These are phyloP conservation scores for Saguinus midas DNA, from an alignment of 2,113 vertebrate species.

Conservation along the genomic window DNA sequence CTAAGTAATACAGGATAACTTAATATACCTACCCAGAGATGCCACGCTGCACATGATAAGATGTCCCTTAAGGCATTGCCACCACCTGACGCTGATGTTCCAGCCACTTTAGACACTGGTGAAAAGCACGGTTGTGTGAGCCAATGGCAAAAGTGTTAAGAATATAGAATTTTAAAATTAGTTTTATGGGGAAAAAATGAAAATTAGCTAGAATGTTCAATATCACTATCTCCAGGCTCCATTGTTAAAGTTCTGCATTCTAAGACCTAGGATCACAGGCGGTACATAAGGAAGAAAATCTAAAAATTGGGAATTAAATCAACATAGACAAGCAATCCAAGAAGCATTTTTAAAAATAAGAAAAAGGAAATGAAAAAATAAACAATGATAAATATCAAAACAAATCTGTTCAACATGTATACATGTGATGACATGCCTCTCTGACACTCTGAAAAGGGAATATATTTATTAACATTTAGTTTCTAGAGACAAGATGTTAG, in stretches of 20 bases:
- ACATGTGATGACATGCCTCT: slow-evolving; percentile 1
- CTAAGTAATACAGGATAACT: neutral
- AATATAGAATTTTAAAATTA: neutral
- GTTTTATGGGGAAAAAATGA: neutral
- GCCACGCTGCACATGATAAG: neutral
- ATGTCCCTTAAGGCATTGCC: neutral
- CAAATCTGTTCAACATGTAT: neutral
- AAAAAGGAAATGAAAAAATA: neutral
- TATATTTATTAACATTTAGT: neutral
- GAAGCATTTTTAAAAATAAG: neutral
- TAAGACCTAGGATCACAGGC: neutral
- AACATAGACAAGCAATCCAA: neutral
- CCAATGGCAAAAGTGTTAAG: neutral
- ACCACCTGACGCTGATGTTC: neutral
- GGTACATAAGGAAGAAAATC: neutral
- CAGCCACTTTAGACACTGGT: no score
- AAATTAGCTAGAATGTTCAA: neutral
- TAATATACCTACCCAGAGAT: neutral
- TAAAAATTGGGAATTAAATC: neutral
- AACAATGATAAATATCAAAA: neutral
- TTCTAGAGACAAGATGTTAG: neutral
- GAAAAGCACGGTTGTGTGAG: neutral
- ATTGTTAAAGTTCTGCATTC: neutral
- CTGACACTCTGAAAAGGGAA: neutral
- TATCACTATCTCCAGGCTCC: neutral